Evolutionary conservation across 2,797 vertebrate species (phyloP).

Genomic region (Pipistrellus pygmaeus): DNA sequence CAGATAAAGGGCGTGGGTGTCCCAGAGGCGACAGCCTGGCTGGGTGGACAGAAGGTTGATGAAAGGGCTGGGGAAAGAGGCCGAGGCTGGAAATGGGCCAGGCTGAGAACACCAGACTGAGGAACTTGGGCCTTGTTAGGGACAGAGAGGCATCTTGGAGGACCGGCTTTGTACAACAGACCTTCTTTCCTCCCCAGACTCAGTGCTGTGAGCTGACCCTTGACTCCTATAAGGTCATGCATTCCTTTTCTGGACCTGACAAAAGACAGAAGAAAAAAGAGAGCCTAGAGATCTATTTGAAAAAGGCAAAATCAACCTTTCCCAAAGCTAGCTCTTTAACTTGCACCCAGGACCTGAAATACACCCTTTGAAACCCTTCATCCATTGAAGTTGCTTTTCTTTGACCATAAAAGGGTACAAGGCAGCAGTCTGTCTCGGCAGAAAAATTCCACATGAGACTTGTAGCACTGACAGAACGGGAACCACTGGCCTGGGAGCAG

Average conservation of each 20-base stretch:
- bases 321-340: slow-evolving; percentile 41
- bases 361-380: slow-evolving; percentile 58
- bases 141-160: not conserved
- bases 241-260: slow-evolving; percentile 32
- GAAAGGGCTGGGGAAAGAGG: not conserved
- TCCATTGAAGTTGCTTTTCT: slow-evolving; percentile 69
- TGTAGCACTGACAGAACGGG: slow-evolving; percentile 14
- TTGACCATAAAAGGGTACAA: slow-evolving; percentile 52
- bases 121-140: not conserved
- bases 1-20: not conserved
- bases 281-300: slow-evolving; percentile 45
- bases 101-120: slow-evolving; percentile 1
- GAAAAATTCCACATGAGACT: slow-evolving; percentile 68
- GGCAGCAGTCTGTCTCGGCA: slow-evolving; percentile 16
- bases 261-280: slow-evolving; percentile 46
- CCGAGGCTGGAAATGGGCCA: not conserved
- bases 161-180: not conserved
- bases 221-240: not conserved
- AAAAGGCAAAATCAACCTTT: slow-evolving; percentile 51
- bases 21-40: not conserved
- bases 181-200: not conserved
- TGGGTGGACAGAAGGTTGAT: not conserved
- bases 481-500: not conserved
- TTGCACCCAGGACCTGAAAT: slow-evolving; percentile 63
- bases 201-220: not conserved